Percentiles rank a stretch among this genome's conserved stretches.
Conservation (phyloP, 2,888 invertebrate genomes). For the Phyllotreta striolata region DNA sequence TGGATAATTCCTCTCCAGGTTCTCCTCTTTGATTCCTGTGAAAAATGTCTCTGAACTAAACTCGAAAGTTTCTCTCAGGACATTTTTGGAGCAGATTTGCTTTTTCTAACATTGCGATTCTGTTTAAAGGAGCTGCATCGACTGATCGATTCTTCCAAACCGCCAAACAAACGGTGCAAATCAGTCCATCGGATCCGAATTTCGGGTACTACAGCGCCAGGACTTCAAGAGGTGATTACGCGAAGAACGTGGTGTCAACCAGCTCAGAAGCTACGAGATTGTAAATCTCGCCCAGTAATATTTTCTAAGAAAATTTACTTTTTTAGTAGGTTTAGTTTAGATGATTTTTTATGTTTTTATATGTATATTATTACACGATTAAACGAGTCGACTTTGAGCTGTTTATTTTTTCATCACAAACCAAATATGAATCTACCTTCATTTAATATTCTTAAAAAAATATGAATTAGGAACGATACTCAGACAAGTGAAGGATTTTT, state of each 20-base stretch:
- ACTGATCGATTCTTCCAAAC: constrained; percentile 58
- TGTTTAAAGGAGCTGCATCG: constrained; percentile 41
- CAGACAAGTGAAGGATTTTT: no score
- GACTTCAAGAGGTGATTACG: constrained; percentile 63
- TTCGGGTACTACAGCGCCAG: constrained; percentile 60
- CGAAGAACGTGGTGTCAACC: constrained; percentile 65
- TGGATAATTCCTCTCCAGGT: constrained; percentile 58
- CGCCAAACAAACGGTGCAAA: constrained; percentile 55
- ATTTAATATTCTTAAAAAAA: no score
- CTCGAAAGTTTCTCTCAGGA: neutral
- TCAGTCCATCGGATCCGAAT: constrained; percentile 60
- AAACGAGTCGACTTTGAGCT: no score
- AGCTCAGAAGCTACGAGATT: constrained; percentile 77
- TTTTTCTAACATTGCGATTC: neutral
- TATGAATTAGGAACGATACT: no score
- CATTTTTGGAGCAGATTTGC: neutral
- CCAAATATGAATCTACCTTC: no score
- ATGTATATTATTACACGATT: no score
- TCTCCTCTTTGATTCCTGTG: constrained; percentile 25
- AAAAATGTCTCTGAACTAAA: constrained; percentile 10
- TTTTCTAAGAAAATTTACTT: neutral
- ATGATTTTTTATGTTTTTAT: no score
- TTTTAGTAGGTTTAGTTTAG: constrained; percentile 9
- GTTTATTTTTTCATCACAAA: no score
- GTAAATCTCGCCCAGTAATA: constrained; percentile 56